phyloP scores from a whole-genome alignment of 53 echinoderm and acorn worm genomes.

The Antedon mediterranea region DNA sequence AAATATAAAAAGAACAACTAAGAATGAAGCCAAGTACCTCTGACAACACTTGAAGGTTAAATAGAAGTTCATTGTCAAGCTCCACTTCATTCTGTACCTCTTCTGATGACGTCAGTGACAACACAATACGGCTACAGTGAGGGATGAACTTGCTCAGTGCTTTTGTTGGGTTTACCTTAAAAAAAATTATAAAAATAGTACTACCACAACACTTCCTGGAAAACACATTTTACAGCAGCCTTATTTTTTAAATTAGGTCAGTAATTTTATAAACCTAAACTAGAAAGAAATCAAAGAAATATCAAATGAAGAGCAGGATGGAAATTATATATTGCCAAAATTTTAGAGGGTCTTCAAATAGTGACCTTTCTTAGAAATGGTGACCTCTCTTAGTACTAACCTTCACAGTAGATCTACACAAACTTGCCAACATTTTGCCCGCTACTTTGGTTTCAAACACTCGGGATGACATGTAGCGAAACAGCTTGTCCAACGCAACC shows the following conservation, averaged over 20 bases:
- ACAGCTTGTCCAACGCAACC: constrained; percentile 52
- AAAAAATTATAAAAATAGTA: too few species aligned
- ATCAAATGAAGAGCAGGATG: not conserved
- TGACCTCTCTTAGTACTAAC: too few species aligned
- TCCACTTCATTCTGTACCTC: constrained; percentile 70
- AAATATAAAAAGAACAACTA: too few species aligned
- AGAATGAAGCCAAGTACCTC: constrained; percentile 44
- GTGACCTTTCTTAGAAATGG: too few species aligned
- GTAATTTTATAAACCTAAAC: too few species aligned
- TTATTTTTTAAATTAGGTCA: too few species aligned
- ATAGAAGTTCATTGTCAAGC: constrained; percentile 72
- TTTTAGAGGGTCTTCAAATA: too few species aligned
- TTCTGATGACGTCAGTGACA: constrained; percentile 40
- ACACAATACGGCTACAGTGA: constrained; percentile 56
- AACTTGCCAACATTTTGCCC: constrained; percentile 65
- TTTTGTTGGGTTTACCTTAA: constrained; percentile 47
- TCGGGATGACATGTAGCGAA: constrained; percentile 37
- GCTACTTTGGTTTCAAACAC: constrained; percentile 80
- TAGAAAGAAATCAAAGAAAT: too few species aligned
- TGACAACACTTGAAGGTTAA: constrained; percentile 71
- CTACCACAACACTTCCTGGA: too few species aligned
- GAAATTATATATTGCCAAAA: not conserved
- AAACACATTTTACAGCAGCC: too few species aligned
- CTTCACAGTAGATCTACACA: constrained; percentile 73
- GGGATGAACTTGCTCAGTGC: constrained; percentile 71